phyloP scores from a whole-genome alignment of 2,113 vertebrate species.

The Callopanchax toddi region DNA sequence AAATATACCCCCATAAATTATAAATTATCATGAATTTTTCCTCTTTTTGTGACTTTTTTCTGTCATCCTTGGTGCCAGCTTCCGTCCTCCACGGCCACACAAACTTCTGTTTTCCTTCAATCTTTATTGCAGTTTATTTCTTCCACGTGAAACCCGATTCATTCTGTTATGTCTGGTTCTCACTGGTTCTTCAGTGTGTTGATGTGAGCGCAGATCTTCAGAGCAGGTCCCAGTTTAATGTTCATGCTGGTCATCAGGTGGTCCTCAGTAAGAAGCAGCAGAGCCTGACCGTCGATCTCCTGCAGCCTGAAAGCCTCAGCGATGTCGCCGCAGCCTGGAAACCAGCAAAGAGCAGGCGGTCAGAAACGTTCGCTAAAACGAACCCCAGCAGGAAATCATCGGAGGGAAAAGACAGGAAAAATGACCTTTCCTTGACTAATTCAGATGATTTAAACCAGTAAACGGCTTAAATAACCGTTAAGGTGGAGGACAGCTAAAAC shows the following conservation, averaged over 20 bases:
- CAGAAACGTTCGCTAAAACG: too few relatives aligned
- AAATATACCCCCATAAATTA: slow-evolving; percentile 41
- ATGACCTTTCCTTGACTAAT: too few relatives aligned
- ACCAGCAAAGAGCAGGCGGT: too few relatives aligned
- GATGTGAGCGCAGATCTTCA: slow-evolving; percentile 98
- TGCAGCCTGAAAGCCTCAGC: slow-evolving; percentile 95
- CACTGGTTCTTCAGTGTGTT: slow-evolving; percentile 92
- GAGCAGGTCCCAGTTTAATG: slow-evolving; percentile 95
- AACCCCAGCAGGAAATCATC: too few relatives aligned
- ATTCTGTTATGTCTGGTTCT: too few relatives aligned
- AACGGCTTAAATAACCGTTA: too few relatives aligned
- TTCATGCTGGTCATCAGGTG: slow-evolving; percentile 99
- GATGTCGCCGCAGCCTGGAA: slow-evolving; percentile 93
- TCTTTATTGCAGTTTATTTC: too few relatives aligned
- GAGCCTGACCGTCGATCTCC: slow-evolving; percentile 97
- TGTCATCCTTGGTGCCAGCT: slow-evolving; percentile 44
- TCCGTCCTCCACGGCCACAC: neutral
- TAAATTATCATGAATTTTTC: slow-evolving; percentile 13
- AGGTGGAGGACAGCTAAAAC: too few relatives aligned
- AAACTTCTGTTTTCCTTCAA: too few relatives aligned
- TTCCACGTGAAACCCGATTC: too few relatives aligned
- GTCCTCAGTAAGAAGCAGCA: slow-evolving; percentile 96
- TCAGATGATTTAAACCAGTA: too few relatives aligned
- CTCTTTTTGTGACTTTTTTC: slow-evolving; percentile 57
- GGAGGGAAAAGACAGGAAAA: too few relatives aligned